A percentile compares a stretch with the other conserved stretches of the same genome.
phyloP scores from a whole-genome alignment of 2,888 invertebrate genomes.

The Caenorhabditis sp. region DNA sequence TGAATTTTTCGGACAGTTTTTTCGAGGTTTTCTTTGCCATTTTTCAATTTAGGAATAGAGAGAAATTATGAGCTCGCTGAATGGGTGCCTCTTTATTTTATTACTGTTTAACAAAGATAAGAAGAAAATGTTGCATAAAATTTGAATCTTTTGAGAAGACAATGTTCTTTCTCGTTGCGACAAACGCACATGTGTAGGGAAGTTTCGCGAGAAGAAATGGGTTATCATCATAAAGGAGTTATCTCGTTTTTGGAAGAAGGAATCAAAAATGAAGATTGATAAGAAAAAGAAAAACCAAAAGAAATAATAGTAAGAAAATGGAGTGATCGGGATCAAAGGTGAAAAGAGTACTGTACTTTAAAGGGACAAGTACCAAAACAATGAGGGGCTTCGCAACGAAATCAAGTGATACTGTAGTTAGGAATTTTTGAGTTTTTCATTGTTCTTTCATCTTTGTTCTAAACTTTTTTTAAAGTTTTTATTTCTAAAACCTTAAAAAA shows the following conservation, averaged over 20 bases:
- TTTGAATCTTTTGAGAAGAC: constrained; percentile 34
- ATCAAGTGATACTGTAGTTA: not conserved
- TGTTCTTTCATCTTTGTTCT: no score
- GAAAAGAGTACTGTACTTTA: not conserved
- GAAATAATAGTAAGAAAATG: no score
- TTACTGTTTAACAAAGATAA: constrained; percentile 39
- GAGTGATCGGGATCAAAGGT: not conserved
- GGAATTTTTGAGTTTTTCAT: no score
- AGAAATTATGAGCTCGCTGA: not conserved
- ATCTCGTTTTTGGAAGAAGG: constrained; percentile 26
- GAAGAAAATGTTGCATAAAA: constrained; percentile 46
- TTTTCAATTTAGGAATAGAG: constrained; percentile 8
- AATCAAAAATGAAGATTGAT: constrained; percentile 49
- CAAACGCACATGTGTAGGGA: no score
- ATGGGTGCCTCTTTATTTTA: constrained; percentile 35
- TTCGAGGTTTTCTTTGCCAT: constrained; percentile 41
- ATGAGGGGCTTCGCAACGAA: not conserved
- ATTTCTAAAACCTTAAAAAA: no score
- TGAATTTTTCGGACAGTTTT: constrained; percentile 46
- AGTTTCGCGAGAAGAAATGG: constrained; percentile 24
- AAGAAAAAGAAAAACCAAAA: constrained; percentile 24
- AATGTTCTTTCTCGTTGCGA: constrained; percentile 9
- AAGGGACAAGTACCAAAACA: constrained; percentile 9
- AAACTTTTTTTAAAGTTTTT: no score
- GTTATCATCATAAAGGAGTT: constrained; percentile 37